These are phyloP conservation scores for Recurvirostra avosetta DNA, from an alignment of 2,113 vertebrate species.

Conservation along the genomic window DNA sequence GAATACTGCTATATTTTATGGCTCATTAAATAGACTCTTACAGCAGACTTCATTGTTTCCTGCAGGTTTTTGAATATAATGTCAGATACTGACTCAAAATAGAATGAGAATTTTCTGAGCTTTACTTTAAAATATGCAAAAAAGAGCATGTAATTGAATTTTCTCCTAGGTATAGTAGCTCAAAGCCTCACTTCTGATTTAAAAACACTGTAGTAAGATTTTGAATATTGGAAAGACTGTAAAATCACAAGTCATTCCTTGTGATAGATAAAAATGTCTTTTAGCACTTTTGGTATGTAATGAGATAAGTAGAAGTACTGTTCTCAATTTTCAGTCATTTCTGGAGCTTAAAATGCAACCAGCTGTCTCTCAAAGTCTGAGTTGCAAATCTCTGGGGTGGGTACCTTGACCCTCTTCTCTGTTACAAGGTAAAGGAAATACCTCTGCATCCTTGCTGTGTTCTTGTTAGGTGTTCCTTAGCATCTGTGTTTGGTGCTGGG, in stretches of 20 bases:
- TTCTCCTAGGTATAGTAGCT: neutral
- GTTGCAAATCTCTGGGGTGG: neutral
- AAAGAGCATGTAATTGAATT: neutral
- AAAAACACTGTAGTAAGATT: neutral
- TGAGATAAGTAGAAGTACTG: neutral
- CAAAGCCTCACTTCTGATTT: neutral
- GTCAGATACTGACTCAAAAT: constrained; percentile 7
- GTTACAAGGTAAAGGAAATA: neutral
- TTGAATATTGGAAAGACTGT: neutral
- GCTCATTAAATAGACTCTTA: constrained; percentile 7
- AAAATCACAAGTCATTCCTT: neutral
- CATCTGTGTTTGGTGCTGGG: neutral
- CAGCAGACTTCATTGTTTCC: neutral
- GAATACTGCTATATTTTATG: constrained; percentile 27
- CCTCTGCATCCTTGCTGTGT: neutral
- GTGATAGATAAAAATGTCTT: neutral
- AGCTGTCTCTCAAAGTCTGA: neutral
- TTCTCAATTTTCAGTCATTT: neutral
- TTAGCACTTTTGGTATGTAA: neutral
- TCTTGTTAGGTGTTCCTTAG: neutral
- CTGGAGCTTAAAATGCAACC: neutral
- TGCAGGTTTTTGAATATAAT: neutral
- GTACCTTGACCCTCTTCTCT: neutral
- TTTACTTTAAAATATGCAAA: neutral
- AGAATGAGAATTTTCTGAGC: neutral